A percentile compares a stretch with the other conserved stretches of the same genome.
Conservation (phyloP, 2,888 invertebrate genomes). For the Plemyria rubiginata region DNA sequence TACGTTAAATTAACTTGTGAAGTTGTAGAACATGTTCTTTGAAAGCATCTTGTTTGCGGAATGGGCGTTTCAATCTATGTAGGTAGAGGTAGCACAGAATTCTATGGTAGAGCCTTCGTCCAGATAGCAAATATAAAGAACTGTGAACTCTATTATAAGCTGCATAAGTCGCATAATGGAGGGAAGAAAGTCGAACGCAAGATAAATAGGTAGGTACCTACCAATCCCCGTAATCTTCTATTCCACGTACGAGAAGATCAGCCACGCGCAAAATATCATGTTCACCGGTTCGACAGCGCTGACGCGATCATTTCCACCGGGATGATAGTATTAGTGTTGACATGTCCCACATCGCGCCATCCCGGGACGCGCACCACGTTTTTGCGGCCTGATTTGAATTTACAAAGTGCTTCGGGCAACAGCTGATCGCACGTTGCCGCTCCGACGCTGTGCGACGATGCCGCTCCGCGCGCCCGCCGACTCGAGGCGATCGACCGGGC, state of each 20-base stretch:
- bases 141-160: neutral
- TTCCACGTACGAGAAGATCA: slow-evolving; percentile 16
- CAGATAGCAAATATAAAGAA: neutral
- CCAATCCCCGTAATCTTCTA: slow-evolving; percentile 14
- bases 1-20: slow-evolving; percentile 19
- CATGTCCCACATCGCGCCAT: slow-evolving; percentile 54
- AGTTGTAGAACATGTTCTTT: slow-evolving; percentile 22
- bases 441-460: slow-evolving; percentile 60
- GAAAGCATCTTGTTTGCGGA: neutral
- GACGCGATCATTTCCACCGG: slow-evolving; percentile 39
- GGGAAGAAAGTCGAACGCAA: neutral
- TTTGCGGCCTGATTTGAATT: slow-evolving; percentile 77
- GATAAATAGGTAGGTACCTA: too few species aligned
- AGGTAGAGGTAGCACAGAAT: slow-evolving; percentile 1
- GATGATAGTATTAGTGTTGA: slow-evolving; percentile 36
- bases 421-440: slow-evolving; percentile 77
- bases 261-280: slow-evolving; percentile 28
- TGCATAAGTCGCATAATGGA: neutral
- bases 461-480: slow-evolving; percentile 51
- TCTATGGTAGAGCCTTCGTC: neutral
- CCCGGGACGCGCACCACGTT: slow-evolving; percentile 56
- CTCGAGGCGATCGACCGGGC: slow-evolving; percentile 78
- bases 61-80: slow-evolving; percentile 12
- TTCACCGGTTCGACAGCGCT: slow-evolving; percentile 20
- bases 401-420: slow-evolving; percentile 69